Base-by-base conservation (phyloP, 2,113 vertebrate species). In the Atractosteus spatula region DNA sequence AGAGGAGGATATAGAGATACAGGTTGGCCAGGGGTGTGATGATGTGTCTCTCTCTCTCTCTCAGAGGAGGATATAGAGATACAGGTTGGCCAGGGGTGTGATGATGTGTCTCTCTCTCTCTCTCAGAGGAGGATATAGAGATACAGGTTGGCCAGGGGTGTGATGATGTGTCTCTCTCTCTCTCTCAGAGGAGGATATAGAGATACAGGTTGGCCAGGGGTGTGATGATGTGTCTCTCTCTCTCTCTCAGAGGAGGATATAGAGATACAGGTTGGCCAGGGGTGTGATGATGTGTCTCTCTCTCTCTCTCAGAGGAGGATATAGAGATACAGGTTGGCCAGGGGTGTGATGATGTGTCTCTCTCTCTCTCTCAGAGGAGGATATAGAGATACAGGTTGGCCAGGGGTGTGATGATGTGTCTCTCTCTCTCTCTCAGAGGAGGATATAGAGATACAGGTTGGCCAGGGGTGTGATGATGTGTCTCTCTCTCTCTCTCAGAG, bases 251-350 rank as follows among this genome's bases (percentile, higher is more conserved):
- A 87, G 0, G 87, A 94, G 65, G 89, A 92, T 80, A 86, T 95
- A 7, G 88, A 94, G 73, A 95, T 96, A 84, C 96, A 97, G 88
- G 96, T 97, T 43, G 94, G 96, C 7, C 93, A 94, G 0, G 89
- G 96, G 7, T 90, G 91, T 0, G 83, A 93, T 8, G 91, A 96
- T 54, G 85, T 89, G 87, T 59, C 95, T 92, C 70, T 94, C 95
- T 0, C 71, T 97, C 80, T 96, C 44, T 70, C 42, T 54, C 86
- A 97, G 95, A 87, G 0, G 87, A 94, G 64, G 89, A 92, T 80
- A 86, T 95, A 7, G 89, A 94, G 73, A 95, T 96, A 84, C 95
- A 97, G 88, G 96, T 97, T 43, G 95, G 95, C 7, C 93, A 94
- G 0, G 89, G 96, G 7, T 90, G 91, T 0, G 83, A 93, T 10